Percentiles rank a stretch among this genome's conserved stretches.
Conservation (phyloP, 1,140 invertebrate genomes). For the Cyrtorhinus lividipennis region DNA sequence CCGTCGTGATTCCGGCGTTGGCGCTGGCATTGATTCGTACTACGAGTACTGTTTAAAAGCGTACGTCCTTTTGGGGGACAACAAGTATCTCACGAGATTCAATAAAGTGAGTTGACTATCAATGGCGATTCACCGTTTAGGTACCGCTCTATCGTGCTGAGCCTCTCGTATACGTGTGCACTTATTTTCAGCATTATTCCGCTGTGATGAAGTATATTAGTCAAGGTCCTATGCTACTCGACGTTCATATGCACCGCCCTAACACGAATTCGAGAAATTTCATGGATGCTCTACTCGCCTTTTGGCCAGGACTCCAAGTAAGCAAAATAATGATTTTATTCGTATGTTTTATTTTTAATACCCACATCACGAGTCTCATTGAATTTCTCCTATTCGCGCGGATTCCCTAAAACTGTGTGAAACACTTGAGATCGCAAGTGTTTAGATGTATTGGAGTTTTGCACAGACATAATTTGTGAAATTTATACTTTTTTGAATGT, state of each 20-base stretch:
- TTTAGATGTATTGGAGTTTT: too few relatives aligned
- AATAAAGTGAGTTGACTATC: conserved; percentile 35
- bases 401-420: too few relatives aligned
- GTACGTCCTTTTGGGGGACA: conserved; percentile 52
- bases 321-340: too few relatives aligned
- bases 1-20: conserved; percentile 85
- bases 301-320: conserved; percentile 96
- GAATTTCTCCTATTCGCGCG: too few relatives aligned
- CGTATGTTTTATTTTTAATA: too few relatives aligned
- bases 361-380: too few relatives aligned
- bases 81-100: conserved; percentile 47
- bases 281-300: conserved; percentile 93
- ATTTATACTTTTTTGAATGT: too few relatives aligned
- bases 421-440: too few relatives aligned
- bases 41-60: conserved; percentile 97
- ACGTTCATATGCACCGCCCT: conserved; percentile 97
- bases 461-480: too few relatives aligned
- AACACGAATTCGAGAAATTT: conserved; percentile 90
- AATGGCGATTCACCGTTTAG: too few relatives aligned
- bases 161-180: background rate
- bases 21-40: conserved; percentile 98
- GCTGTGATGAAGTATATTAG: conserved; percentile 98
- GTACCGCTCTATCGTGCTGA: too few relatives aligned
- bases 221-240: conserved; percentile 85
- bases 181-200: conserved; percentile 59